Percentiles rank a stretch among this genome's conserved stretches.
phyloP scores from a whole-genome alignment of 2,113 vertebrate species.

The Apeltes quadracus region DNA sequence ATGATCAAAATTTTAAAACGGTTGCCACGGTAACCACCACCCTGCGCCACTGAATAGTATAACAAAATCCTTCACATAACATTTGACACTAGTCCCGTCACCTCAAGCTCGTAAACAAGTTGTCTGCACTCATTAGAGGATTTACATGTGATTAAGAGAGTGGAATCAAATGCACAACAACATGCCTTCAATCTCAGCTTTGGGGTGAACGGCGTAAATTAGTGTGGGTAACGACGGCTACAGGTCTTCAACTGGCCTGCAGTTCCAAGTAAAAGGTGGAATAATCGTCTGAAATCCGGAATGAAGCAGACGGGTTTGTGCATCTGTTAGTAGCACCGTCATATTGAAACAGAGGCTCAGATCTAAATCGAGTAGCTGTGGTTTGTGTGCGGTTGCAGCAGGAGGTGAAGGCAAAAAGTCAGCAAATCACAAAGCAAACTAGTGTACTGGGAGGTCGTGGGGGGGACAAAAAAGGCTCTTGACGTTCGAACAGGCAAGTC shows the following conservation, averaged over 20 bases:
- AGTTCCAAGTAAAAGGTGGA: not conserved
- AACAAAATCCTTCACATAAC: constrained; percentile 11
- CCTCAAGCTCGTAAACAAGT: not conserved
- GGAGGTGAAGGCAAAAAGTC: not conserved
- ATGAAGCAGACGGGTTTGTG: not conserved
- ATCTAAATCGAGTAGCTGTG: not conserved
- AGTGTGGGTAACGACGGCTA: not conserved
- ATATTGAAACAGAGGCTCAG: not conserved
- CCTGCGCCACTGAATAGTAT: not conserved
- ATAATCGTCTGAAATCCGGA: not conserved
- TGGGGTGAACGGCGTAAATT: not conserved
- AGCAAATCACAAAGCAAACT: not conserved
- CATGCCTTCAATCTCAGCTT: not conserved
- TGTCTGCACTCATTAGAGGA: not conserved
- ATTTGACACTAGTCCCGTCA: too few relatives aligned
- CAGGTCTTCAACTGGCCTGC: not conserved
- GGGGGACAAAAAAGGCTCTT: not conserved
- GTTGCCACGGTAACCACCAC: constrained; percentile 28
- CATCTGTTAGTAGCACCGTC: not conserved
- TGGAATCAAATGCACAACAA: not conserved
- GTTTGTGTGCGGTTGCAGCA: not conserved
- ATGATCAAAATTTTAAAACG: not conserved
- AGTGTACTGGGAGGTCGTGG: not conserved
- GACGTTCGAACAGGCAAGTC: not conserved
- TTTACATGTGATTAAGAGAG: not conserved